Base-by-base conservation (phyloP, 2,797 vertebrate species). In the Iguana delicatissima region DNA sequence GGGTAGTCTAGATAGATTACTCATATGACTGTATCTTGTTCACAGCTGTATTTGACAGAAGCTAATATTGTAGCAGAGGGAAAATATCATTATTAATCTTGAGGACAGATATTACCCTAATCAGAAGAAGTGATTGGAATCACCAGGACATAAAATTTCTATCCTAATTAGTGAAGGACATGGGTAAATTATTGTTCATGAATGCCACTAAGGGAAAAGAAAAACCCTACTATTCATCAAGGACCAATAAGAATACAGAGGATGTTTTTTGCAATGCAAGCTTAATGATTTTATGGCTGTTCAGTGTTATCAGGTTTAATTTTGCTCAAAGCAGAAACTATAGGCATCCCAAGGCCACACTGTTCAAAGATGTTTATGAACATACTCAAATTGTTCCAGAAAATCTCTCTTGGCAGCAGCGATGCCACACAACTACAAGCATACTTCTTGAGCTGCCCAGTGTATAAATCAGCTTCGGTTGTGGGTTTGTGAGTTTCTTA, bases 61-160 rank as follows among this genome's bases (percentile, higher is more conserved):
- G 91, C 90, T 93, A 93, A 86, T 91, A 80, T 93, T 95, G 93
- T 91, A 86, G 93, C 92, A 92, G 85, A 69, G 12, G 73, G 84
- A 6, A 88, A 90, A 89, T 91, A 86, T 93, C 50, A 73, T 84
- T 90, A 93, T 94, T 95, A 94, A 90, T 93, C 84, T 87, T 91
- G n/a, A 89, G 96, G 93, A 94, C 94, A 95, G 92, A 95, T 96
- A 92, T 93, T 95, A 89, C 82, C 74, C 9, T 55, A 94, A 92
- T 88, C 20, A 32, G 29, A 93, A 92, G 89, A 88, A 89, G 89
- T 95, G 74, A 74, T 46, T 93, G 82, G 91, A 93, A 95, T 96
- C 91, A 93, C 88, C 95, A 93, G 94, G 80, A 77, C 82, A 86
- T 93, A 93, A 59, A 59, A 87, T 87, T 89, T 38, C 29, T 80